These are phyloP conservation scores for Sinelater perroti DNA, from an alignment of 2,888 invertebrate species.

Conservation along the genomic window DNA sequence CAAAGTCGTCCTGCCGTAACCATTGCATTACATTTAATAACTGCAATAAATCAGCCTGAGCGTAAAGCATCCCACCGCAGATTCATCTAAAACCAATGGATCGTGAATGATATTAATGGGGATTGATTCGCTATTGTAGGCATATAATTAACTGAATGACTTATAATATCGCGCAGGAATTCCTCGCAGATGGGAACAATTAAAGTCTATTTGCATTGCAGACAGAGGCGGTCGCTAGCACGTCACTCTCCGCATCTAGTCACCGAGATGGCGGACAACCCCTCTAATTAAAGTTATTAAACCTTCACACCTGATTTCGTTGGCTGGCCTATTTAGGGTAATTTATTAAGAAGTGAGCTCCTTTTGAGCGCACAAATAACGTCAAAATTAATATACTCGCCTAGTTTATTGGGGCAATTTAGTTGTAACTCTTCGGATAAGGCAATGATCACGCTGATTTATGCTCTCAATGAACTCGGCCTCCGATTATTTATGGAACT, in stretches of 20 bases:
- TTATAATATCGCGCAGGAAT: conserved; percentile 5
- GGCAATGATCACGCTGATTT: conserved; percentile 14
- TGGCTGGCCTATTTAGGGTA: no score
- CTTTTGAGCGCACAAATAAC: conserved; percentile 14
- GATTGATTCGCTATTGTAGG: conserved; percentile 1
- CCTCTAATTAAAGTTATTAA: conserved; percentile 21
- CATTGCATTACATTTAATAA: neutral
- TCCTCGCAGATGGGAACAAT: conserved; percentile 13
- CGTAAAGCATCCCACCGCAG: conserved; percentile 1
- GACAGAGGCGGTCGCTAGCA: no score
- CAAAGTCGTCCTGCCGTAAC: neutral
- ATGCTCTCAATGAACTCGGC: neutral
- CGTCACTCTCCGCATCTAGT: no score
- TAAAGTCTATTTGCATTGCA: conserved; percentile 22
- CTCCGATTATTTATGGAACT: conserved; percentile 7
- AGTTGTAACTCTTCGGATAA: conserved; percentile 9
- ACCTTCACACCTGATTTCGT: no score
- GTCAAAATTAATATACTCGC: conserved; percentile 14
- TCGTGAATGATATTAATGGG: conserved; percentile 6
- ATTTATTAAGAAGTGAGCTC: no score
- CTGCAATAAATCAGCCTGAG: neutral
- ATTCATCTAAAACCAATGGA: neutral
- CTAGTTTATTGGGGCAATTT: conserved; percentile 17
- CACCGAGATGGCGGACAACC: conserved; percentile 12
- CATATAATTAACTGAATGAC: conserved; percentile 12